A percentile compares a stretch with the other conserved stretches of the same genome.
These are phyloP conservation scores for Eristalis arbustorum DNA, from an alignment of 2,888 invertebrate genomes.

Conservation along the genomic window DNA sequence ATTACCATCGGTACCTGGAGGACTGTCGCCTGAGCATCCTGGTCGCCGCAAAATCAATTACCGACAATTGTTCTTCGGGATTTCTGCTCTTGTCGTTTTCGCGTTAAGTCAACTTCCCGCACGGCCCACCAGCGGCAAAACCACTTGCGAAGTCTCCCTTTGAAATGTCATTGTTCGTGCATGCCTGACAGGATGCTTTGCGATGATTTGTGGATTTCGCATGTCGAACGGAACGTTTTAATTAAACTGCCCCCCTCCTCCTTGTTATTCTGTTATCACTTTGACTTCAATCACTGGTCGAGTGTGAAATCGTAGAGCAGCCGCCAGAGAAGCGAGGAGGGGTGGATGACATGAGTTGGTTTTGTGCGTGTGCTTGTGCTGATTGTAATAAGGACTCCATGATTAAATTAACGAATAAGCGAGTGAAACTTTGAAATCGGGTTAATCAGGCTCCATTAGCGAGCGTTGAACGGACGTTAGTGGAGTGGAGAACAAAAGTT, in stretches of 20 bases:
- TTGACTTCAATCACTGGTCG: too few relatives aligned
- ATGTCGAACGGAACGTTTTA: background rate
- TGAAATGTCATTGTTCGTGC: background rate
- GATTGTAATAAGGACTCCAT: too few relatives aligned
- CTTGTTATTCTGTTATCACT: background rate
- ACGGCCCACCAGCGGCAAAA: background rate
- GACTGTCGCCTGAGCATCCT: background rate
- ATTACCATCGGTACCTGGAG: background rate
- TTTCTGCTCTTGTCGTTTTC: conserved; percentile 7
- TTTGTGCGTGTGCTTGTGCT: too few relatives aligned
- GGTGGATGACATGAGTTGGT: too few relatives aligned
- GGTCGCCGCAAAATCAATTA: conserved; percentile 12
- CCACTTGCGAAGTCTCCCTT: background rate
- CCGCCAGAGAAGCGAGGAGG: too few relatives aligned
- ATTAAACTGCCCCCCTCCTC: conserved; percentile 6
- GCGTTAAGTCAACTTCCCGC: background rate
- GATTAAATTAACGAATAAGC: too few relatives aligned
- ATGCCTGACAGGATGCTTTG: background rate
- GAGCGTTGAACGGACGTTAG: too few relatives aligned
- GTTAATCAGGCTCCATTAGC: too few relatives aligned
- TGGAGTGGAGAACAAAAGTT: too few relatives aligned
- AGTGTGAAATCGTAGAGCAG: too few relatives aligned
- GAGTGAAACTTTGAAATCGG: too few relatives aligned
- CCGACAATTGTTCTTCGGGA: background rate
- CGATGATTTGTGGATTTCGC: background rate